A percentile compares a stretch with the other conserved stretches of the same genome.
Conservation (phyloP, 2,113 vertebrate species). For the Chaenocephalus aceratus region DNA sequence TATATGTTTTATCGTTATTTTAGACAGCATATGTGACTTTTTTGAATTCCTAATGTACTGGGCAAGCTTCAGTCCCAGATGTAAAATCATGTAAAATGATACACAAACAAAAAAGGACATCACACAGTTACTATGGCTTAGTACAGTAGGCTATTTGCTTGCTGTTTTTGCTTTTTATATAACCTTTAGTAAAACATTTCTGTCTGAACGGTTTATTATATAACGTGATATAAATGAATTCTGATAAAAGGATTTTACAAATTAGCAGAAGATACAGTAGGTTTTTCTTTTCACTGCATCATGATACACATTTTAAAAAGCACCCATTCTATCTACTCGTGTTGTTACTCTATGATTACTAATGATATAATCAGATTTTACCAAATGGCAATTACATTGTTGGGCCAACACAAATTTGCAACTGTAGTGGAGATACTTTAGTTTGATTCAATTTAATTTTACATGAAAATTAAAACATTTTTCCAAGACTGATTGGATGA, state of each 20-base stretch:
- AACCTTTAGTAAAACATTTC: slow-evolving; percentile 10
- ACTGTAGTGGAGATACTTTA: background rate
- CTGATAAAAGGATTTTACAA: slow-evolving; percentile 1
- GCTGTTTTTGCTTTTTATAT: slow-evolving; percentile 10
- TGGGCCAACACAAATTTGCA: background rate
- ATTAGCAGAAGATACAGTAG: background rate
- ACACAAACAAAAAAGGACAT: background rate
- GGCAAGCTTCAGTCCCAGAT: background rate
- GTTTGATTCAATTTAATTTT: slow-evolving; percentile 7
- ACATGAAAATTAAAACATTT: background rate
- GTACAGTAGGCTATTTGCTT: background rate
- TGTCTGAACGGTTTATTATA: slow-evolving; percentile 13
- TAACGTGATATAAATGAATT: slow-evolving; percentile 18
- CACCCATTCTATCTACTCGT: background rate
- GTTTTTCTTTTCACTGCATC: slow-evolving; percentile 1
- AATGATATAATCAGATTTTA: background rate
- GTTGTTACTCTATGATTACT: background rate
- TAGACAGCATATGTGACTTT: background rate
- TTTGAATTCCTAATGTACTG: too few species aligned
- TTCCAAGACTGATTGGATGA: background rate
- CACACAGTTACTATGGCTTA: background rate
- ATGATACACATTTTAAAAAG: background rate
- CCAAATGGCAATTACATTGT: background rate
- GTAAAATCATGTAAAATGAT: background rate
- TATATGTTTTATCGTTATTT: background rate